Percentiles rank a stretch among this genome's conserved stretches.
Evolutionary conservation across 2,888 invertebrate genomes (phyloP).

Genomic region (Biston stratarius): DNA sequence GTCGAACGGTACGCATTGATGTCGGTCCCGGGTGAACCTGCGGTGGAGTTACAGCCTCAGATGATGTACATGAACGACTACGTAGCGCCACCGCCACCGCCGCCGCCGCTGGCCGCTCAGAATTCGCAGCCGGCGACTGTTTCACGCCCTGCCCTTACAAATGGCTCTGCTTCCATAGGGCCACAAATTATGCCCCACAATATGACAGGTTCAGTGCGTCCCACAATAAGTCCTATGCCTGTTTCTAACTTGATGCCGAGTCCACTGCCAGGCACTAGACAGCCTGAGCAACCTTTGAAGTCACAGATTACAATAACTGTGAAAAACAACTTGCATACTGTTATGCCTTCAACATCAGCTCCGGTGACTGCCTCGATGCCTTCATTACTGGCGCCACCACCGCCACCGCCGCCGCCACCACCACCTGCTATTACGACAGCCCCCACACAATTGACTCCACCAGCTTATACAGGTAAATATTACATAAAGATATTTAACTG

Average conservation of each 20-base stretch:
- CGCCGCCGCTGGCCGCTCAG: constrained; percentile 44
- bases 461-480: constrained; percentile 34
- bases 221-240: background rate
- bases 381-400: constrained; percentile 40
- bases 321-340: background rate
- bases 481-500: too few species aligned
- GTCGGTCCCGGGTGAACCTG: constrained; percentile 22
- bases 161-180: constrained; percentile 32
- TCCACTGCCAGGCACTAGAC: background rate
- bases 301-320: background rate
- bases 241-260: constrained; percentile 4
- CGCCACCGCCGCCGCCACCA: constrained; percentile 45
- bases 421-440: constrained; percentile 33
- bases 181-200: background rate
- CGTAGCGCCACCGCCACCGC: constrained; percentile 52
- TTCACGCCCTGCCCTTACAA: constrained; percentile 42
- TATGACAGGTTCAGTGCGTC: background rate
- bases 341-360: background rate
- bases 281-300: background rate
- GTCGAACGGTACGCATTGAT: constrained; percentile 66
- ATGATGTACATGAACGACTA: constrained; percentile 40
- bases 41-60: background rate
- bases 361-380: constrained; percentile 31
- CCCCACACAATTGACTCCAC: constrained; percentile 11
- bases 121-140: constrained; percentile 20